Percentiles rank a stretch among this genome's conserved stretches.
These are phyloP conservation scores for Labeo catla DNA, from an alignment of 2,113 vertebrate genomes.

Conservation along the genomic window DNA sequence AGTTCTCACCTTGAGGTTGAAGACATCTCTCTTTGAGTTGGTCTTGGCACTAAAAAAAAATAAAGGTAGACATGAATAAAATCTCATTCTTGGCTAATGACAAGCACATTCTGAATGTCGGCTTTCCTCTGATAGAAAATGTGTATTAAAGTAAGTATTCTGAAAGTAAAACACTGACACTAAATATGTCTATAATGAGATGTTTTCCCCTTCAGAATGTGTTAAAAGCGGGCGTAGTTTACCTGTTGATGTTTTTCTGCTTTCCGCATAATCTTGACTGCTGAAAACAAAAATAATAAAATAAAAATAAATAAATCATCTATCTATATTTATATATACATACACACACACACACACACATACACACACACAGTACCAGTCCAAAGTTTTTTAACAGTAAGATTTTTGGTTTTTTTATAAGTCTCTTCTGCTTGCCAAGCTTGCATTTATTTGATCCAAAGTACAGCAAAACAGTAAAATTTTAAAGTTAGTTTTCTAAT, in stretches of 20 bases:
- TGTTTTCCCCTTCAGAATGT: background rate
- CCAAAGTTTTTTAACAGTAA: too few species aligned
- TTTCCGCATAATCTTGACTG: background rate
- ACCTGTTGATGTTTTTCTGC: background rate
- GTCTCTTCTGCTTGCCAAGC: too few species aligned
- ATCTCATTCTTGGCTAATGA: background rate
- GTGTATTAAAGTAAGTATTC: background rate
- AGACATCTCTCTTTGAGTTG: constrained; percentile 17
- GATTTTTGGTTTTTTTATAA: too few species aligned
- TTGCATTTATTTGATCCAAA: too few species aligned
- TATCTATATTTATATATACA: too few species aligned
- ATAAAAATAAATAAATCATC: too few species aligned
- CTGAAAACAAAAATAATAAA: background rate
- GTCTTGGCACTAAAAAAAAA: constrained; percentile 47
- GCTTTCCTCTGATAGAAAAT: background rate
- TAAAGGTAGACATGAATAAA: background rate
- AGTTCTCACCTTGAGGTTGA: constrained; percentile 32
- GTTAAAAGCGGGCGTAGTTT: background rate
- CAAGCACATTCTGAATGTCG: background rate
- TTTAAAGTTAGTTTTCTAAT: too few species aligned
- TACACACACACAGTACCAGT: background rate
- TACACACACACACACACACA: background rate
- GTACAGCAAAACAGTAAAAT: too few species aligned
- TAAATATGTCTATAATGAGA: background rate
- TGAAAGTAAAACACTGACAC: background rate